phyloP scores from a whole-genome alignment of 23 tunicate genomes.

The Diplosoma virens region DNA sequence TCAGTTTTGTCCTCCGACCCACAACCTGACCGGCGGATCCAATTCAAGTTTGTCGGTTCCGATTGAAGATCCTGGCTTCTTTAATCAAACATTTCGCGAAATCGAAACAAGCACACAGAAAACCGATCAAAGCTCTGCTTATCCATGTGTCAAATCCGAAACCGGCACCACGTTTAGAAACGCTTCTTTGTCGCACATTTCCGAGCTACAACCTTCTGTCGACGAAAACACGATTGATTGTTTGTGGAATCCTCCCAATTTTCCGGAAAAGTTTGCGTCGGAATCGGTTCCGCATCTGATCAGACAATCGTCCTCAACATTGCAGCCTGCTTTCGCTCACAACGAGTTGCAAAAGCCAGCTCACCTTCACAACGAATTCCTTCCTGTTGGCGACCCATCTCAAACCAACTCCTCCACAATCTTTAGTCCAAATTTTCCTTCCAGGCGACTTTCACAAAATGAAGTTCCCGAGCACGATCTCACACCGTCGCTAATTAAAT shows the following conservation, averaged over 20 bases:
- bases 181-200: conserved; percentile 3
- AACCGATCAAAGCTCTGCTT: background rate
- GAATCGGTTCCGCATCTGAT: no score
- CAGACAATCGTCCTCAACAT: no score
- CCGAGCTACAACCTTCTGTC: background rate
- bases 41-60: background rate
- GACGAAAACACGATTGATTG: background rate
- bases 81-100: conserved; percentile 48
- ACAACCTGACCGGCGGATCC: no score
- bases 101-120: conserved; percentile 34
- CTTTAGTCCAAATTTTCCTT: no score
- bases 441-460: no score
- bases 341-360: no score
- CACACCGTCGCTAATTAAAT: no score
- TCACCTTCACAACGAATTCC: no score
- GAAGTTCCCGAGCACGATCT: no score
- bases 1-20: background rate
- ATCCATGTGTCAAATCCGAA: background rate
- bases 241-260: background rate
- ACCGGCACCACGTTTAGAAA: conserved; percentile 5
- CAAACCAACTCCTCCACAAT: no score
- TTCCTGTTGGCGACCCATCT: no score
- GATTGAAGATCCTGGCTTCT: conserved; percentile 41
- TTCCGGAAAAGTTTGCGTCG: background rate
- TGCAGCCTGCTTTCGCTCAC: no score